Evolutionary conservation across 1,140 invertebrate genomes (phyloP), one percentile per base, ranked within the genome.

Genomic region (Pachypsylla venusta): DNA sequence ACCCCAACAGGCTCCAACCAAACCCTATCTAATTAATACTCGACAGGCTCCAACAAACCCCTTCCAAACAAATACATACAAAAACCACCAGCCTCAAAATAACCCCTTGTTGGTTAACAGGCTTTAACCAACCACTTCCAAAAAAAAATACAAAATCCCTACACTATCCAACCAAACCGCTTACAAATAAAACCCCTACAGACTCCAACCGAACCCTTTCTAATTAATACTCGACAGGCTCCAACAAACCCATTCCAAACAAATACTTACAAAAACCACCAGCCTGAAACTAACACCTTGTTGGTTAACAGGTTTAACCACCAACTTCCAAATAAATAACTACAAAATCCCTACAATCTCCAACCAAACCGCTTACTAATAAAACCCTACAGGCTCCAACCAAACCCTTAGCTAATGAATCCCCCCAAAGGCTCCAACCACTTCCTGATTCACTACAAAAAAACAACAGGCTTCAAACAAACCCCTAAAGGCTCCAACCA

Each of bases 211-310:
- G 22, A 48, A 7, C 42, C 42, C 22, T 19, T 22, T 19, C n/a
- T 7, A 7, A 19, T 22, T 22, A 48, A 48, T 22, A n/a, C 16
- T 19, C 42, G 16, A 48, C 42, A 48, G 42, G 42, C 42, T 48
- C 42, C 42, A 48, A 10, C 42, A 48, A 48, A 7, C 42, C 42
- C 42, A 48, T 48, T 48, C 42, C 42, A 48, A 48, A 10, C 42
- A 48, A 48, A 4, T 19, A 12, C 16, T 35, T 16, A 10, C 16
- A 19, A 48, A 48, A 19, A 19, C 42, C 42, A 19, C 16, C 42
- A 48, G 16, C 7, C 30, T 35, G 7, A 35, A 35, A 35, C 30
- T n/a, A 35, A 35, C n/a, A n/a, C n/a, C n/a, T n/a, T n/a, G n/a
- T n/a, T n/a, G n/a, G n/a, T n/a, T n/a, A n/a, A n/a, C n/a, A n/a